phyloP scores from a whole-genome alignment of 2,888 invertebrate species.

The Trachelus tabidus region DNA sequence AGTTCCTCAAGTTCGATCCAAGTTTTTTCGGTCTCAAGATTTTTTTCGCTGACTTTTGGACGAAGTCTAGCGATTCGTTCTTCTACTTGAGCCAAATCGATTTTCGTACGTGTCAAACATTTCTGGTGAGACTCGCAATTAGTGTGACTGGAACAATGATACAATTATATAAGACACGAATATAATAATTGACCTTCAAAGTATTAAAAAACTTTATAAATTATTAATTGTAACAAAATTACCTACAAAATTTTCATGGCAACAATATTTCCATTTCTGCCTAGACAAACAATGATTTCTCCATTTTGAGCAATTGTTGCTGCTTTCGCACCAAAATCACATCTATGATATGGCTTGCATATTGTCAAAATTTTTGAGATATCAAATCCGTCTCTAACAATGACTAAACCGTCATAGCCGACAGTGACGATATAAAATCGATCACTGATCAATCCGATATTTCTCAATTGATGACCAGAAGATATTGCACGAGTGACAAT shows the following conservation, averaged over 20 bases:
- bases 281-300: constrained; percentile 62
- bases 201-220: neutral
- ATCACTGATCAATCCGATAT: constrained; percentile 51
- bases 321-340: constrained; percentile 65
- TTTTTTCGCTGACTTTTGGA: neutral
- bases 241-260: constrained; percentile 33
- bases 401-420: constrained; percentile 66
- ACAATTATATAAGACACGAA: neutral
- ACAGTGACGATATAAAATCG: constrained; percentile 56
- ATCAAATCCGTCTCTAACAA: constrained; percentile 52
- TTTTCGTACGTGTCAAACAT: neutral
- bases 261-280: constrained; percentile 62
- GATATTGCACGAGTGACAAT: constrained; percentile 30
- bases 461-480: constrained; percentile 63
- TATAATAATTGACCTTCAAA: neutral
- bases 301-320: constrained; percentile 65
- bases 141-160: neutral
- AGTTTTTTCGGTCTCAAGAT: constrained; percentile 19
- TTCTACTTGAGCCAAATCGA: neutral
- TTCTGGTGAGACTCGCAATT: neutral
- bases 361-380: constrained; percentile 46
- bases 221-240: neutral
- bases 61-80: neutral
- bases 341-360: constrained; percentile 64
- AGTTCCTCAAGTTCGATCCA: constrained; percentile 41